These are phyloP conservation scores for Poicephalus meyeri DNA, from an alignment of 2,113 vertebrate species.

Conservation along the genomic window DNA sequence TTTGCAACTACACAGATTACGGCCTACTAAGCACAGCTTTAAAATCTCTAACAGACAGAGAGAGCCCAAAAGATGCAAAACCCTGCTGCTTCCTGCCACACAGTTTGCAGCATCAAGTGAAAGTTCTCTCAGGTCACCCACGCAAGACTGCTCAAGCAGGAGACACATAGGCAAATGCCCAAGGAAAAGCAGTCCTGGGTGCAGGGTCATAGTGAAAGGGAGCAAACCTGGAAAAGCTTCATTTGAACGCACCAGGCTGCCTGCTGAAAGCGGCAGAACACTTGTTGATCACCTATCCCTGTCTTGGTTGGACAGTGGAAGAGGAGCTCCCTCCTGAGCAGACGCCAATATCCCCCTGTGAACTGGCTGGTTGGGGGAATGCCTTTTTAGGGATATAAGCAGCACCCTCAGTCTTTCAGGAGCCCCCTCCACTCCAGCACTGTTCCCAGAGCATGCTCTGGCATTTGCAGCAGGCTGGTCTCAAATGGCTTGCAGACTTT, in stretches of 20 bases:
- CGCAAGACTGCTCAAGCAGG: neutral
- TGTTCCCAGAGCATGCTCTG: neutral
- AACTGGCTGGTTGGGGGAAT: neutral
- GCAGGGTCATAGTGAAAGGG: neutral
- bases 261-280: neutral
- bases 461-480: constrained; percentile 32
- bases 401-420: neutral
- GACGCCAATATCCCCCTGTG: constrained; percentile 45
- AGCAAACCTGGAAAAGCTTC: neutral
- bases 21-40: neutral
- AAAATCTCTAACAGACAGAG: neutral
- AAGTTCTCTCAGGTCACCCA: constrained; percentile 22
- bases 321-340: constrained; percentile 50
- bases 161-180: neutral
- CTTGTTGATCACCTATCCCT: constrained; percentile 5
- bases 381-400: constrained; percentile 41
- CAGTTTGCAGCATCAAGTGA: neutral
- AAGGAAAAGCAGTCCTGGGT: neutral
- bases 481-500: constrained; percentile 9
- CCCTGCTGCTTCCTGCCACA: constrained; percentile 17
- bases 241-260: neutral
- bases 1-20: neutral
- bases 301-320: constrained; percentile 16
- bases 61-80: neutral
- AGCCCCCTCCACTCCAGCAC: constrained; percentile 19